Conservation (phyloP, 2,113 vertebrate species). For the Electrona antarctica region DNA sequence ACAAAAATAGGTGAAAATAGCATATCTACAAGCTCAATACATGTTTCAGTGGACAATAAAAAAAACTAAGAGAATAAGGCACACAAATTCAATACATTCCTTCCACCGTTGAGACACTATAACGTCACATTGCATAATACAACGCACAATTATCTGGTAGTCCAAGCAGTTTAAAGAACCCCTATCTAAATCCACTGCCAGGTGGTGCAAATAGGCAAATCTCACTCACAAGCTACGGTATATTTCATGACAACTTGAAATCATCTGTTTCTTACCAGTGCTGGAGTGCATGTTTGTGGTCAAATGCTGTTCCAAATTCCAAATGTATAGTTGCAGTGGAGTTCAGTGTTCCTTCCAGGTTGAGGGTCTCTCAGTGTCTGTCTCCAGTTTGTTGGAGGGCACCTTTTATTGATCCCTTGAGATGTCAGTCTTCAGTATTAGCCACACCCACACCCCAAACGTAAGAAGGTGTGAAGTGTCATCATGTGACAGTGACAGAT, state of each 20-base stretch:
- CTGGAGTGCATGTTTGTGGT: conserved; percentile 66
- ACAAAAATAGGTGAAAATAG: neutral
- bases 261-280: conserved; percentile 58
- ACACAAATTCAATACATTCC: too few species aligned
- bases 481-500: neutral
- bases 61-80: too few species aligned
- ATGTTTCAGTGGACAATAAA: too few species aligned
- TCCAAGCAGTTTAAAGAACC: too few species aligned
- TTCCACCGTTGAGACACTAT: too few species aligned
- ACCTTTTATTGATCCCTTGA: conserved; percentile 63
- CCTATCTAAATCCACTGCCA: too few species aligned
- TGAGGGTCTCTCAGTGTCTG: conserved; percentile 40
- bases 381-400: conserved; percentile 27
- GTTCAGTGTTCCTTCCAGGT: conserved; percentile 29
- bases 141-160: too few species aligned
- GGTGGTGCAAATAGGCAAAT: too few species aligned
- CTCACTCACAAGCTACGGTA: too few species aligned
- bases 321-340: neutral
- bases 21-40: too few species aligned
- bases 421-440: conserved; percentile 26
- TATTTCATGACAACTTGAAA: too few species aligned
- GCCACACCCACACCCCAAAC: conserved; percentile 6
- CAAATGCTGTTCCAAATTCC: conserved; percentile 9
- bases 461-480: conserved; percentile 33
- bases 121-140: too few species aligned